These are phyloP conservation scores for Merluccius polli DNA, from an alignment of 2,797 vertebrate genomes.

Conservation along the genomic window DNA sequence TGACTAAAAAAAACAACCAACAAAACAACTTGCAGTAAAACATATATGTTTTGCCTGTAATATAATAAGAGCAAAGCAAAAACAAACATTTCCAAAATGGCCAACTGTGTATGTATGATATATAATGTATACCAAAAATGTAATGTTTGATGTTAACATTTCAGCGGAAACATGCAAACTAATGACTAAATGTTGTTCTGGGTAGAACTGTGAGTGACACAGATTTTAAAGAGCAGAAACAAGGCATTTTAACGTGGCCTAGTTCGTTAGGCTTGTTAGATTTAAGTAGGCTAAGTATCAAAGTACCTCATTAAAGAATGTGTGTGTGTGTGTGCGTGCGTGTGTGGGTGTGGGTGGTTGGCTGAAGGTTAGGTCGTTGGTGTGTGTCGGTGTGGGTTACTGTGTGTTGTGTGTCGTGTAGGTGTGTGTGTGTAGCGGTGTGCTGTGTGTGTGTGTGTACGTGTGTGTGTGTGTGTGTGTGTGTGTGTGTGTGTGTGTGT, in stretches of 20 bases:
- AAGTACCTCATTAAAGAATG: background rate
- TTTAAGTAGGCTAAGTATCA: conserved; percentile 30
- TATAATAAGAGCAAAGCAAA: background rate
- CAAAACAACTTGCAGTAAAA: conserved; percentile 11
- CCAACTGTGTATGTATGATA: conserved; percentile 19
- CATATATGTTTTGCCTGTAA: conserved; percentile 3
- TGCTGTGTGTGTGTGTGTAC: background rate
- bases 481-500: background rate
- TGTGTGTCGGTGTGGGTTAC: background rate
- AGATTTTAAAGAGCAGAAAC: conserved; percentile 1
- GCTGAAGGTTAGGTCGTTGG: background rate
- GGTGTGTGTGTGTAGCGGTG: background rate
- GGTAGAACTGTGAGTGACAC: conserved; percentile 34
- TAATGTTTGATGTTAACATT: conserved; percentile 32
- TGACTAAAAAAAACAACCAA: conserved; percentile 3
- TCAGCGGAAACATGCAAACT: conserved; percentile 29
- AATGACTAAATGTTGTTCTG: conserved; percentile 45
- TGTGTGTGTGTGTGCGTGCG: background rate
- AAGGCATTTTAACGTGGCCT: conserved; percentile 15
- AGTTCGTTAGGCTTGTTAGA: conserved; percentile 36
- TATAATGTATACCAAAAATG: conserved; percentile 11
- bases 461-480: background rate
- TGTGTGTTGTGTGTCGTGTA: background rate
- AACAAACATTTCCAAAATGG: background rate
- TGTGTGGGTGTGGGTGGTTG: background rate